Base-by-base conservation (phyloP, 2,888 invertebrate genomes). In the Leucophenga maculata region DNA sequence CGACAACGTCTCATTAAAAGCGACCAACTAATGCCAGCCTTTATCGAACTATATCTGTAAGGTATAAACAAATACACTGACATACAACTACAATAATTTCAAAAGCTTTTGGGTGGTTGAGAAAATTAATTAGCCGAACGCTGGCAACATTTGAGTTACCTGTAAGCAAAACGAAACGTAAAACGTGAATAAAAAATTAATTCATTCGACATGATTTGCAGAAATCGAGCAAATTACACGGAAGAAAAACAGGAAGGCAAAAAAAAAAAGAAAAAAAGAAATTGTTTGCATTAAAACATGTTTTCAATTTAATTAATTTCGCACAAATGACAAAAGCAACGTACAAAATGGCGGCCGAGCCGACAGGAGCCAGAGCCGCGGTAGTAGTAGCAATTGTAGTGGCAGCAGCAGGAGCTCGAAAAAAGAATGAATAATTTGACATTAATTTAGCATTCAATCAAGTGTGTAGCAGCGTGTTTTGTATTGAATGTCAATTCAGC, bases 401-500 rank as follows among this genome's bases (percentile, higher is more conserved):
- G 8, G 39, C 39, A 11, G 39, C 13, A 60, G 14, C 6, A 60
- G n/a, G 6, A 39, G 13, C 6, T 16, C 16, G 14, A 13, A 32
- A 60, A 44, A 18, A 39, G 39, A 18, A 20, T 6, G 39, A n/a
- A 50, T 50, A 50, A 60, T 44, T 44, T 60, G 39, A 11, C 60
- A 60, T 60, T 60, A 60, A 60, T 60, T 60, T 60, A 44, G 60
- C 20, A 16, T 60, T 60, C 60, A 60, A 60, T 60, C 60, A 60
- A 60, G 20, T 60, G 26, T 18, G 50, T 50, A 18, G 39, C 39
- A 39, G 39, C 39, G 11, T 39, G 39, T 39, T 39, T 39, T 39
- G 39, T 39, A 39, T 39, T 39, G 39, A 39, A 39, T 39, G 39
- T 39, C 39, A 39, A 39, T 39, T 39, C 39, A 39, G 39, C 39